Evolutionary conservation across 2,888 invertebrate genomes (phyloP).

Genomic region (Drosophila cracens): DNA sequence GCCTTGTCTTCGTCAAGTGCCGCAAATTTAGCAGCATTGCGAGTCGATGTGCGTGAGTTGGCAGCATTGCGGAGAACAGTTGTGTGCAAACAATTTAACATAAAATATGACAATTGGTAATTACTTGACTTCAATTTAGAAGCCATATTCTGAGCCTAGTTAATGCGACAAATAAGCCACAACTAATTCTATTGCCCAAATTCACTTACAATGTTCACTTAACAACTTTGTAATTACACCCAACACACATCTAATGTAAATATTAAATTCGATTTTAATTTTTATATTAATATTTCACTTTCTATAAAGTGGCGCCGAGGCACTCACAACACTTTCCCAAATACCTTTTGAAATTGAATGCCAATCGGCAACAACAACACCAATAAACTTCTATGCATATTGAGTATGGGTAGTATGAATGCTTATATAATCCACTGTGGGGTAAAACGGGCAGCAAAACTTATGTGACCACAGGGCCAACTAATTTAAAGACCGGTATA

Average conservation of each 20-base stretch:
- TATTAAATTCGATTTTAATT: neutral
- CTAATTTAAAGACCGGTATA: constrained; percentile 66
- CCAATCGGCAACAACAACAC: neutral
- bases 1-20: constrained; percentile 14
- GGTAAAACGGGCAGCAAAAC: neutral
- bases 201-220: neutral
- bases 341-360: constrained; percentile 34
- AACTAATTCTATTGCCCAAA: neutral
- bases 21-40: constrained; percentile 18
- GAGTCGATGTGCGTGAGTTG: constrained; percentile 25
- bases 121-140: neutral
- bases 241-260: neutral
- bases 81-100: neutral
- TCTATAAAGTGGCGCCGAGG: constrained; percentile 20
- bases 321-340: constrained; percentile 7
- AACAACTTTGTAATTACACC: neutral
- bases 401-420: constrained; percentile 55
- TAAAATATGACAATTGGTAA: neutral
- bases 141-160: neutral
- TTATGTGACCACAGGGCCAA: constrained; percentile 37
- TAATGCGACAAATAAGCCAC: neutral
- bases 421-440: constrained; percentile 59
- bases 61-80: neutral
- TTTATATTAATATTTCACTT: constrained; percentile 30
- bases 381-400: constrained; percentile 57